phyloP scores from a whole-genome alignment of 2,797 vertebrate genomes.

The Sebastes trivittatus region DNA sequence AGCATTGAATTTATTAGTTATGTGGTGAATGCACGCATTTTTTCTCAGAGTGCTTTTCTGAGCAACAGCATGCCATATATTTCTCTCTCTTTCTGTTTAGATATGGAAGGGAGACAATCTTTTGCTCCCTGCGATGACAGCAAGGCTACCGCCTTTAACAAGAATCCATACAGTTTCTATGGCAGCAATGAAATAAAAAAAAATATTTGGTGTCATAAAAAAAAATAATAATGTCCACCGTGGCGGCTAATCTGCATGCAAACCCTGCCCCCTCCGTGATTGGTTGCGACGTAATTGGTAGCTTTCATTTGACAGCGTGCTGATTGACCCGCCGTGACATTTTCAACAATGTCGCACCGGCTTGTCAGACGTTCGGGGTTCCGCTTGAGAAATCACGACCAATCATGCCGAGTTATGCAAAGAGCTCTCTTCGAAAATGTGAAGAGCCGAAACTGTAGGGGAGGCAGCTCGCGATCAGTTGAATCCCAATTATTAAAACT shows the following conservation, averaged over 20 bases:
- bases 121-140: neutral
- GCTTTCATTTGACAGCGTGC: conserved; percentile 52
- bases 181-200: neutral
- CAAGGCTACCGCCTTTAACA: neutral
- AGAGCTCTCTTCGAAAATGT: conserved; percentile 63
- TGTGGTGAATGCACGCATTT: conserved; percentile 60
- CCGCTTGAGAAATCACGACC: conserved; percentile 69
- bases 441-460: conserved; percentile 39
- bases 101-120: conserved; percentile 6
- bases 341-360: conserved; percentile 26
- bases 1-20: conserved; percentile 66
- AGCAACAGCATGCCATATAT: conserved; percentile 57
- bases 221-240: neutral
- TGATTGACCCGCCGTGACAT: conserved; percentile 69
- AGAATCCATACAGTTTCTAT: neutral
- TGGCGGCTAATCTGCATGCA: conserved; percentile 45
- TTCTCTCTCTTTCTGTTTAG: conserved; percentile 36
- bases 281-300: conserved; percentile 66
- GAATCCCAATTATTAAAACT: conserved; percentile 54
- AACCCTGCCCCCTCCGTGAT: conserved; percentile 39
- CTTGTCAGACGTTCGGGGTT: conserved; percentile 34
- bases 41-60: conserved; percentile 53
- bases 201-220: neutral
- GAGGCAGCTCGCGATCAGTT: conserved; percentile 31
- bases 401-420: conserved; percentile 73